Conservation (phyloP, 2,888 invertebrate species). For the Tachina fera region DNA sequence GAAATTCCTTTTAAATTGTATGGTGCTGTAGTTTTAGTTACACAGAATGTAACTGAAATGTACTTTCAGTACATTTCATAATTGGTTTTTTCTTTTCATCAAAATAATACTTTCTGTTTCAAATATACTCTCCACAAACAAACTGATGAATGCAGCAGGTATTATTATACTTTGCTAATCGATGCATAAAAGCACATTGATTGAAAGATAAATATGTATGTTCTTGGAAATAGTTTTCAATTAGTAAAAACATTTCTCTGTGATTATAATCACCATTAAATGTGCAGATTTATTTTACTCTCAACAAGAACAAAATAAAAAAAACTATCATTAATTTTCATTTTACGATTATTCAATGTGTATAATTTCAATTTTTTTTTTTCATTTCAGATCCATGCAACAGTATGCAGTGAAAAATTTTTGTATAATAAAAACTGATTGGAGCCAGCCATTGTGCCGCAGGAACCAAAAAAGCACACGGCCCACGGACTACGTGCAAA, state of each 20-base stretch:
- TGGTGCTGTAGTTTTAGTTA: too few species aligned
- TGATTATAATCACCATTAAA: slow-evolving; percentile 30
- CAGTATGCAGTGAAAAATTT: slow-evolving; percentile 11
- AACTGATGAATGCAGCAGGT: not conserved
- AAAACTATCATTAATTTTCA: slow-evolving; percentile 23
- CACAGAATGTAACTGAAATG: too few species aligned
- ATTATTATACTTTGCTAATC: not conserved
- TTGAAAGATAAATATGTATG: slow-evolving; percentile 1
- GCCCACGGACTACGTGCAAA: slow-evolving; percentile 12
- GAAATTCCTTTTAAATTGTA: too few species aligned
- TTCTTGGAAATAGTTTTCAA: slow-evolving; percentile 28
- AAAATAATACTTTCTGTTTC: not conserved
- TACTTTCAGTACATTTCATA: not conserved
- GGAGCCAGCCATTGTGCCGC: slow-evolving; percentile 11
- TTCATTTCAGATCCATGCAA: slow-evolving; percentile 47
- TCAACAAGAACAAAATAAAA: not conserved
- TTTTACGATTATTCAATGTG: slow-evolving; percentile 9
- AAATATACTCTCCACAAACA: not conserved
- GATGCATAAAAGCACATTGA: not conserved
- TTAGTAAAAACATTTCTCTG: slow-evolving; percentile 14
- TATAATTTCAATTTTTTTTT: slow-evolving; percentile 25
- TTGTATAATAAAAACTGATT: slow-evolving; percentile 42
- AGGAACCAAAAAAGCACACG: slow-evolving; percentile 18
- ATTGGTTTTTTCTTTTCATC: too few species aligned
- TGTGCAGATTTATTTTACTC: slow-evolving; percentile 10